Base-by-base conservation (phyloP, 1,140 invertebrate species). In the Drosophila pachea region DNA sequence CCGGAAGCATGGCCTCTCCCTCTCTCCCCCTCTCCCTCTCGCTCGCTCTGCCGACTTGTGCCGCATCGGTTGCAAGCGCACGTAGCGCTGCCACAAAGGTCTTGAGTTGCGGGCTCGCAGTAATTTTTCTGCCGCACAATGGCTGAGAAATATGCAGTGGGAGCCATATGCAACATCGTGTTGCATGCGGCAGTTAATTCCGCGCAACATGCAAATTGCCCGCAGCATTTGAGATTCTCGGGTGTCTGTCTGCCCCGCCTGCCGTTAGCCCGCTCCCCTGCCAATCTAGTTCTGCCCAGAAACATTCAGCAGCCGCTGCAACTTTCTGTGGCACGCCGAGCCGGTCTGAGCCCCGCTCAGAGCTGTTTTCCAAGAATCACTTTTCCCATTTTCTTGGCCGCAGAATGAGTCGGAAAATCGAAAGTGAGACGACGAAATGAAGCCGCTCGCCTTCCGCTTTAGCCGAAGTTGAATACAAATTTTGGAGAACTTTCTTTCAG, bases 1-100 rank as follows among this genome's bases (percentile, higher is more conserved):
- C 77, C 77, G 77, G 77, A 81, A 81, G 78, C 76, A 52, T 31
- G 32, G 61, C 68, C 66, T 60, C 62, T 67, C 50, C 2, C 16
- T n/a, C 9, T 58, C 36, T 12, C 40, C 5, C 9, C n/a, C 40
- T 42, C 40, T 12, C 40, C 9, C 40, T 14, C 40, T 7, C 40
- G 5, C 40, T 43, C 40, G 7, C n/a, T 42, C 40, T 42, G n/a
- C n/a, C n/a, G n/a, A n/a, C 40, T 42, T 63, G 59, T 35, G 59
- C 59, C 43, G 60, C 59, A 33, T 33, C 59, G 29, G 33, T 29
- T 64, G 43, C 66, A 64, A 12, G 42, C 32, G n/a, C 56, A 67
- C 48, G 65, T 61, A 47, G 31, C 31, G 38, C 35, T 59, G 54
- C 63, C 61, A 48, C 50, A 64, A 47, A 55, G 55, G 55, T 60